phyloP scores from a whole-genome alignment of 2,888 invertebrate species.

The Xylota sylvarum region DNA sequence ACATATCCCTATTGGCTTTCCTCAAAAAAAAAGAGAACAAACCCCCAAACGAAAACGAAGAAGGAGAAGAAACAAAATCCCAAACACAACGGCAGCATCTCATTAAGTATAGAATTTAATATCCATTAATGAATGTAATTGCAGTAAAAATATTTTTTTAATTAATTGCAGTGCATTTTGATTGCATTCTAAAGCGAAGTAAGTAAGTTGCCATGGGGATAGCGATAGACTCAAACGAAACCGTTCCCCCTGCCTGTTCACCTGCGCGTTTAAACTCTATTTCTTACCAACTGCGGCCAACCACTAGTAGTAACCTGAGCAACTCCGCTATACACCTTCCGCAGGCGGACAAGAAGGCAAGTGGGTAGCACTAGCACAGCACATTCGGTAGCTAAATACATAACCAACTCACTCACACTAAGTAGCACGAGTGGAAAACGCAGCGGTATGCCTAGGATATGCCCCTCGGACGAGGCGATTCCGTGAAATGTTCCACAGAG shows the following conservation, averaged over 20 bases:
- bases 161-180: conserved; percentile 67
- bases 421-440: conserved; percentile 7
- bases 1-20: conserved; percentile 5
- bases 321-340: background rate
- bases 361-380: background rate
- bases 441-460: conserved; percentile 24
- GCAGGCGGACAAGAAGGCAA: background rate
- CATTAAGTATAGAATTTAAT: conserved; percentile 60
- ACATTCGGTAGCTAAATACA: conserved; percentile 22
- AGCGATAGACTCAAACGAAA: conserved; percentile 26
- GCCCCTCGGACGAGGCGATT: conserved; percentile 9
- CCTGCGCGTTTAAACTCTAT: background rate
- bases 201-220: conserved; percentile 39
- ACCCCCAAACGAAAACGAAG: background rate
- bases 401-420: conserved; percentile 26
- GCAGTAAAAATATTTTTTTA: conserved; percentile 61
- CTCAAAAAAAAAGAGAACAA: background rate
- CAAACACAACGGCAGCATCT: conserved; percentile 40
- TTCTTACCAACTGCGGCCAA: background rate
- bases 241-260: background rate
- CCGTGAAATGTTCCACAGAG: conserved; percentile 17
- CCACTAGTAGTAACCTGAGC: conserved; percentile 4
- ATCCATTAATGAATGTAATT: conserved; percentile 63
- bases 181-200: conserved; percentile 55
- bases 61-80: conserved; percentile 10